Evolutionary conservation across 1,140 invertebrate species (phyloP).

Genomic region (Ostrea edulis): DNA sequence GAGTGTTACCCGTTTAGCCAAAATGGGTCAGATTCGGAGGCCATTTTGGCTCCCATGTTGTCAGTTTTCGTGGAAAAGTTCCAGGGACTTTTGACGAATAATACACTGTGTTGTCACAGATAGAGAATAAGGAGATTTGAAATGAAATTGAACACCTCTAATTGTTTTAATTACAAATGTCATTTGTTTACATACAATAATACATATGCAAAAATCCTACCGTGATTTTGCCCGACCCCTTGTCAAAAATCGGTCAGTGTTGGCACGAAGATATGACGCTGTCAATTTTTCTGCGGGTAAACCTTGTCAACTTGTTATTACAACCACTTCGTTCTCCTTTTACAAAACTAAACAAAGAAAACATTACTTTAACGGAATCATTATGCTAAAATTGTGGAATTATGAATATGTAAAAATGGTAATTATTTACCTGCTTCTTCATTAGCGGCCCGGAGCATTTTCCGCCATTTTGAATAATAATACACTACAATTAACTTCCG

Average conservation of each 20-base stretch:
- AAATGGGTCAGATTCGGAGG: slow-evolving; percentile 34
- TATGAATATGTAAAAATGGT: slow-evolving; percentile 66
- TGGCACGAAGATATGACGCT: slow-evolving; percentile 4
- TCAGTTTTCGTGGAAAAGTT: neutral
- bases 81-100: neutral
- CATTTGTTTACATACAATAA: slow-evolving; percentile 25
- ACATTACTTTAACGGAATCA: slow-evolving; percentile 38
- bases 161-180: neutral
- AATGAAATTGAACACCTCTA: neutral
- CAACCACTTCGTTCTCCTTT: neutral
- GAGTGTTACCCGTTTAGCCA: neutral
- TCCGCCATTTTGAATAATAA: slow-evolving; percentile 68
- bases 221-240: slow-evolving; percentile 11
- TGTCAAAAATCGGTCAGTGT: slow-evolving; percentile 29
- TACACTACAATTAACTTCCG: slow-evolving; percentile 32
- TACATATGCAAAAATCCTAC: slow-evolving; percentile 33
- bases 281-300: neutral
- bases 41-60: slow-evolving; percentile 6
- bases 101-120: neutral
- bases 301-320: neutral
- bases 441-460: slow-evolving; percentile 50
- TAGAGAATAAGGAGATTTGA: neutral
- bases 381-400: slow-evolving; percentile 60
- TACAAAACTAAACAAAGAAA: neutral
- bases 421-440: slow-evolving; percentile 61